Base-by-base conservation (phyloP, 2,113 vertebrate genomes). In the Eleginops maclovinus region DNA sequence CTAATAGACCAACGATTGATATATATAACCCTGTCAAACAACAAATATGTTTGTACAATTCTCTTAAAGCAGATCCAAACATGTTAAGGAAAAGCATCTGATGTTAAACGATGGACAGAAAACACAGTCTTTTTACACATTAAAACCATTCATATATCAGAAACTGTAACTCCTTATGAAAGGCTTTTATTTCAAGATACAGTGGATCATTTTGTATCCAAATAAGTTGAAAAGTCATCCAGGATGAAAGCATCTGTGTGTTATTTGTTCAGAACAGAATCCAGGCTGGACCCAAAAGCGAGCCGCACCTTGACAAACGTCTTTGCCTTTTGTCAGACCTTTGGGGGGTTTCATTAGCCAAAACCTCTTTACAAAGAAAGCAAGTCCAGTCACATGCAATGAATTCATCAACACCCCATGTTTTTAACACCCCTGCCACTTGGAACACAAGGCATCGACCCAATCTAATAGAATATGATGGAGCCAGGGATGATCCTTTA, bases 361-460 rank as follows among this genome's bases (percentile, higher is more conserved):
- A 84, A 90, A 85, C 75, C 87, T 66, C 10, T 63, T 47, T 78
- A 92, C 88, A 93, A 92, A 90, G 88, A 89, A 85, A 78, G 79
- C 83, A 72, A 88, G 82, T 90, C 67, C 86, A 90, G 87, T 90
- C 89, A 89, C 90, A 93, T 89, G 90, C 89, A 92, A 94, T 94
- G 92, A 94, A 94, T 94, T 92, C 90, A 94, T 94, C 92, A 94
- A 93, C 92, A 22, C 89, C 91, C 88, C 93, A 91, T 90, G 88
- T 90, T 91, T 89, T 88, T 70, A 91, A 88, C 88, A 86, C 86
- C 89, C 87, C 90, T 71, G 81, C 86, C 87, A 83, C 79, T 85
- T 79, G 1, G 54, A 90, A 88, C 91, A 91, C 88, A 89, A 91
- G 89, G 82, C 83, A 92, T 91, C 89, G 92, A 93, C 80, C 89